These are phyloP conservation scores for Metaphire vulgaris DNA, from an alignment of 1,140 invertebrate genomes.

Conservation along the genomic window DNA sequence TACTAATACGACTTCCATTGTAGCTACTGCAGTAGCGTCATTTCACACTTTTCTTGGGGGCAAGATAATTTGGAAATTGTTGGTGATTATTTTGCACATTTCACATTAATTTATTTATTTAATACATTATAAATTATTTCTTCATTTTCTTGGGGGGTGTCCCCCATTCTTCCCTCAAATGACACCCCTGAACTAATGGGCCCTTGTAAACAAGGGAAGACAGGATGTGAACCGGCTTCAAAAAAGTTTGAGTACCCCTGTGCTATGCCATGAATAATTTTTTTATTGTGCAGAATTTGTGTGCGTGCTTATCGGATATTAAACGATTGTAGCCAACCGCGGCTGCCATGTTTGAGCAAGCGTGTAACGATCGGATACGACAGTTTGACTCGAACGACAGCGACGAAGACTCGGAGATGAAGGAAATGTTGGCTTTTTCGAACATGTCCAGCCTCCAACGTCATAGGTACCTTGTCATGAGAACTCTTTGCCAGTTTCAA, in stretches of 20 bases:
- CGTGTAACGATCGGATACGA: slow-evolving; percentile 53
- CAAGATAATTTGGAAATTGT: no score
- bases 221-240: background rate
- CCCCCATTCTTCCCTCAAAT: no score
- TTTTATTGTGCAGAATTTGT: background rate
- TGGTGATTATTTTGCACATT: no score
- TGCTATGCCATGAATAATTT: background rate
- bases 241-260: background rate
- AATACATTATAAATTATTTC: no score
- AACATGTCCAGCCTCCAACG: background rate
- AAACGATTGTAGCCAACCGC: slow-evolving; percentile 41
- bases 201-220: background rate
- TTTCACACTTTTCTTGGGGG: no score
- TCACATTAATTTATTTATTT: no score
- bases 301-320: background rate
- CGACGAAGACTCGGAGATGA: slow-evolving; percentile 56
- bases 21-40: no score
- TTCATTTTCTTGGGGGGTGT: no score
- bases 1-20: no score
- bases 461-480: background rate
- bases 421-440: slow-evolving; percentile 39
- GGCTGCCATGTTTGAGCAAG: slow-evolving; percentile 56
- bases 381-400: slow-evolving; percentile 55
- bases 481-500: background rate
- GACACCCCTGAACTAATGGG: no score